phyloP scores from a whole-genome alignment of 1,140 invertebrate genomes.

The Drosophila nigrodunni region DNA sequence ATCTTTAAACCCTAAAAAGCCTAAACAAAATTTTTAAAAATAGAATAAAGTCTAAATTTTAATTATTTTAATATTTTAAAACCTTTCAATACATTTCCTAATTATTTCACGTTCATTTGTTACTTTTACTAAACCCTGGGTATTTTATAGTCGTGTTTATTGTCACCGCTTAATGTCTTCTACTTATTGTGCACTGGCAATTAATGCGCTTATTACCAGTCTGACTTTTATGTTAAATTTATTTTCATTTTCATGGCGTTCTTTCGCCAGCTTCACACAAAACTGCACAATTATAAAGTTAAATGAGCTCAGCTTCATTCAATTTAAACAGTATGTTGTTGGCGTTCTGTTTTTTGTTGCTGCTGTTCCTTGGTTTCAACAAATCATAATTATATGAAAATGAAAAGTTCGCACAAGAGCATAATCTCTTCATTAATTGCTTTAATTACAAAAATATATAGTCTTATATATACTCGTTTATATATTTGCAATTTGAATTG shows the following conservation, averaged over 20 bases:
- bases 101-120: not conserved
- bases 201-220: constrained; percentile 75
- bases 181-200: constrained; percentile 51
- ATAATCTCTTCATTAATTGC: constrained; percentile 65
- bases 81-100: not conserved
- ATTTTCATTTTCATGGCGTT: constrained; percentile 40
- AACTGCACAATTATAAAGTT: constrained; percentile 80
- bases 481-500: constrained; percentile 54
- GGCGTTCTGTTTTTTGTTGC: not conserved
- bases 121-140: not conserved
- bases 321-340: constrained; percentile 31
- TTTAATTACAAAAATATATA: constrained; percentile 44
- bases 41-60: not conserved
- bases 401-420: constrained; percentile 53
- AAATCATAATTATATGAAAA: constrained; percentile 52
- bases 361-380: constrained; percentile 10
- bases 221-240: constrained; percentile 67
- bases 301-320: constrained; percentile 67
- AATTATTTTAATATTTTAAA: not conserved
- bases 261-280: constrained; percentile 56
- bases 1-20: not conserved
- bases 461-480: constrained; percentile 9
- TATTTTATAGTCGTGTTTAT: constrained; percentile 12
- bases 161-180: not conserved
- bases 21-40: too few relatives aligned